Conservation (phyloP, 2,113 vertebrate genomes). For the Chamaea fasciata region DNA sequence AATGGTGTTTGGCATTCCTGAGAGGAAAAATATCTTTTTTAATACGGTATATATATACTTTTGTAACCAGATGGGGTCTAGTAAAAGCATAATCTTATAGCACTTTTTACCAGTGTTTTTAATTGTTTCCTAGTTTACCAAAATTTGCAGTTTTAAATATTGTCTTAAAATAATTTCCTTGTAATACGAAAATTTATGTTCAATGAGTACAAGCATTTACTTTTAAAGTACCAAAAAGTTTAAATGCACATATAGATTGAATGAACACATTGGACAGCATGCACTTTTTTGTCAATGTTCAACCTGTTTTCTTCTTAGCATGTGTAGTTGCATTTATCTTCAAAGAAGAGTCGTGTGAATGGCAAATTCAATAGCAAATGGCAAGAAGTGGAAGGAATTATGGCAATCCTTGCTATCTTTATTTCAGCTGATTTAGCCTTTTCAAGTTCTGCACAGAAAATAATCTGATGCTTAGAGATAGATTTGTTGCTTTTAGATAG, state of each 20-base stretch:
- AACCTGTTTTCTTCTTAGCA: neutral
- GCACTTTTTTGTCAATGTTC: neutral
- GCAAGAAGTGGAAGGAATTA: neutral
- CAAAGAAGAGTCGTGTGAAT: neutral
- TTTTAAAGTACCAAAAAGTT: neutral
- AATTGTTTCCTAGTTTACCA: neutral
- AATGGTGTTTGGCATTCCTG: conserved; percentile 63
- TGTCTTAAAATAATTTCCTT: neutral
- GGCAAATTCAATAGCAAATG: neutral
- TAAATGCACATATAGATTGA: neutral
- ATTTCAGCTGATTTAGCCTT: neutral
- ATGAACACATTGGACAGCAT: neutral
- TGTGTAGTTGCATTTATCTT: neutral
- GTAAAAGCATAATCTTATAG: neutral
- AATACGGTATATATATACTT: neutral
- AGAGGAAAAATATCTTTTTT: conserved; percentile 26
- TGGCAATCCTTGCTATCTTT: neutral
- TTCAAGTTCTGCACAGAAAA: neutral
- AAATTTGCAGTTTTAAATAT: neutral
- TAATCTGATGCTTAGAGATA: neutral
- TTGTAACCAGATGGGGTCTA: neutral
- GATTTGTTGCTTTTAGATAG: neutral
- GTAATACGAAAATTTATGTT: neutral
- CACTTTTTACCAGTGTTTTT: neutral
- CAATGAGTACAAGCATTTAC: neutral